Conservation (phyloP, 2,113 vertebrate genomes). For the Gymnorhina tibicen region DNA sequence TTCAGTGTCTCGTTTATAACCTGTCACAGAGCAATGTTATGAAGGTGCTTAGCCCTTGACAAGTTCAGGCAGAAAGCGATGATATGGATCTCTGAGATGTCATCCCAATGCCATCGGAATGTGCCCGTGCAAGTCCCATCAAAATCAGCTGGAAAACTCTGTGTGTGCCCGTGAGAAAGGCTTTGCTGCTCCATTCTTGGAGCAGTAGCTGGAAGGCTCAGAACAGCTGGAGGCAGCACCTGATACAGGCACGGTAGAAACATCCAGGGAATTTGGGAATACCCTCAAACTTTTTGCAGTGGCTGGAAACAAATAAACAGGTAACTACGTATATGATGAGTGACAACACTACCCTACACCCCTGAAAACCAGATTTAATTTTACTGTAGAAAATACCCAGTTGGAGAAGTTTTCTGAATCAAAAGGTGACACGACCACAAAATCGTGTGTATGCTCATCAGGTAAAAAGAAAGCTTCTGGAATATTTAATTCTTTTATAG, state of each 20-base stretch:
- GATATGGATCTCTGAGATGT: not conserved
- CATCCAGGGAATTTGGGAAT: not conserved
- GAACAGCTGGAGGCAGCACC: not conserved
- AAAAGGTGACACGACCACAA: not conserved
- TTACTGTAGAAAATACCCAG: not conserved
- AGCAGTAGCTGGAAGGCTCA: not conserved
- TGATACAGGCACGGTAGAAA: fast-evolving
- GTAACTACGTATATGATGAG: not conserved
- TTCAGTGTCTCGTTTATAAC: not conserved
- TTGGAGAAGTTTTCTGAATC: not conserved
- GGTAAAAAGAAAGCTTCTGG: not conserved
- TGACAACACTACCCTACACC: fast-evolving
- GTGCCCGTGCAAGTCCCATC: not conserved
- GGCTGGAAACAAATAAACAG: not conserved
- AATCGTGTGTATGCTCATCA: not conserved
- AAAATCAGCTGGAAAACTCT: not conserved
- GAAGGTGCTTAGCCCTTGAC: not conserved
- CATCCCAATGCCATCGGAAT: not conserved
- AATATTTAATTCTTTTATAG: constrained; percentile 8
- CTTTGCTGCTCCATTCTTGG: not conserved
- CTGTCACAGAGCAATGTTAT: fast-evolving
- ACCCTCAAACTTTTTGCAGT: not conserved
- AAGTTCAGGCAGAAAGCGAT: not conserved
- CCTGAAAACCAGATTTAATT: not conserved
- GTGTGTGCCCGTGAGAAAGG: not conserved